A percentile compares a stretch with the other conserved stretches of the same genome.
These are phyloP conservation scores for Cephalopachus bancanus DNA, from an alignment of 2,797 vertebrate species.

Conservation along the genomic window DNA sequence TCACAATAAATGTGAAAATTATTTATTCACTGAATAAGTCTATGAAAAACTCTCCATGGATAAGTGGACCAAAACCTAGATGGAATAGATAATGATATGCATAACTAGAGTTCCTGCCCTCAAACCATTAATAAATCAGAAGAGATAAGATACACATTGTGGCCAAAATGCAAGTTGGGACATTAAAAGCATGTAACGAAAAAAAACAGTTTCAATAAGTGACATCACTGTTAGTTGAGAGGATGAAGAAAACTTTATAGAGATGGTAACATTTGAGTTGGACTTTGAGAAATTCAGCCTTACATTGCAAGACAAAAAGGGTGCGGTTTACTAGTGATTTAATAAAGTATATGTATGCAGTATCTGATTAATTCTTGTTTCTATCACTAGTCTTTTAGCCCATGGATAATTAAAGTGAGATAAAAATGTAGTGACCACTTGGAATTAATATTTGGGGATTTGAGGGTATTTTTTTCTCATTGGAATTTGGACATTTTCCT, in stretches of 20 bases:
- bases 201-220: background rate
- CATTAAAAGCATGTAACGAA: background rate
- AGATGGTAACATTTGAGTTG: background rate
- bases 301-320: background rate
- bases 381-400: background rate
- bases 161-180: background rate
- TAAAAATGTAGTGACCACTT: background rate
- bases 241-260: background rate
- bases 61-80: background rate
- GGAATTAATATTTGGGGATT: background rate
- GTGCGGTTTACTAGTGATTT: background rate
- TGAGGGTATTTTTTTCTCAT: background rate
- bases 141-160: background rate
- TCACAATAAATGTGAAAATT: conserved; percentile 28
- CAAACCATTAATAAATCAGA: background rate
- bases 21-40: background rate
- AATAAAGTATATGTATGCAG: background rate
- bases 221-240: background rate
- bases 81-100: background rate
- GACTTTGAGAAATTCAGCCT: conserved; percentile 26
- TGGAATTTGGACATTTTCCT: background rate
- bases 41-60: background rate
- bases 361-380: background rate
- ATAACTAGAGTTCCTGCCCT: background rate
- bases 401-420: background rate